Conservation (phyloP, 1,140 invertebrate genomes). For the Saccostrea cuccullata region DNA sequence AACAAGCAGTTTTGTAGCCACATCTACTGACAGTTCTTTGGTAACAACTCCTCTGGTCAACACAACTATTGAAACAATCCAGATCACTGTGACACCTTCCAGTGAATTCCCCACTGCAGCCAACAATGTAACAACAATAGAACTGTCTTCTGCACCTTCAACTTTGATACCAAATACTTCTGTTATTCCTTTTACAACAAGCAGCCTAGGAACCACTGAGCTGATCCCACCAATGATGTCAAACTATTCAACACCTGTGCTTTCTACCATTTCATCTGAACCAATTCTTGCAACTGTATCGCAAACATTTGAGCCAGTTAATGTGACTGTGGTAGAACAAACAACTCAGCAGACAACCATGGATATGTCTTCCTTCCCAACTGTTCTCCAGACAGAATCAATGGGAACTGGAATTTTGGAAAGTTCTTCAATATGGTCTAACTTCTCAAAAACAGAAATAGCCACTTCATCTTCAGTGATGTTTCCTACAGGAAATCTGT, state of each 20-base stretch:
- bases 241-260: conserved; percentile 9
- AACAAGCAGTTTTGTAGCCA: neutral
- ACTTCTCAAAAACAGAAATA: neutral
- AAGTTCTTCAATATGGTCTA: neutral
- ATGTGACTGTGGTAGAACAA: neutral
- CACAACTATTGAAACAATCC: neutral
- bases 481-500: neutral
- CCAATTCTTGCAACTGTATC: neutral
- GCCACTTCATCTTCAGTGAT: neutral
- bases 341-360: neutral
- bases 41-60: neutral
- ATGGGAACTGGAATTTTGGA: neutral
- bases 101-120: neutral
- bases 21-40: neutral
- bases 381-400: neutral
- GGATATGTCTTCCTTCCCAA: neutral
- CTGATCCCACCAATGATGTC: neutral
- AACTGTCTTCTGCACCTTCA: neutral
- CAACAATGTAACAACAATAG: neutral
- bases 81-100: neutral
- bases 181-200: neutral
- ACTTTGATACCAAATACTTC: neutral
- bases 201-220: neutral
- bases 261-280: neutral
- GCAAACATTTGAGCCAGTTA: neutral